Percentiles rank a stretch among this genome's conserved stretches.
Conservation (phyloP, 2,888 invertebrate species). For the Eucera pruinosa region DNA sequence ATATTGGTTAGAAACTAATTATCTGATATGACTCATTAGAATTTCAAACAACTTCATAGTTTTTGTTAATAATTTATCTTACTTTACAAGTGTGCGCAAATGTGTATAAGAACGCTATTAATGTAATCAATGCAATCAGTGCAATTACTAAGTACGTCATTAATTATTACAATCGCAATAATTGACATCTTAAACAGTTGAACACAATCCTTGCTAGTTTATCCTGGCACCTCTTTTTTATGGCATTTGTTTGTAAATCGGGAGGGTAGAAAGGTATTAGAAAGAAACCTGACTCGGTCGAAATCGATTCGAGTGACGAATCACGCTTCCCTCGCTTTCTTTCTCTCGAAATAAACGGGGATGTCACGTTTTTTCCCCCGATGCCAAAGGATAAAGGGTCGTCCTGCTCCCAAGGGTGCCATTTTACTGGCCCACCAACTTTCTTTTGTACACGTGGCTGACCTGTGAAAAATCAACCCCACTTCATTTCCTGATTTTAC, state of each 20-base stretch:
- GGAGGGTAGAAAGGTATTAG: not conserved
- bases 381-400: conserved; percentile 20
- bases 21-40: not conserved
- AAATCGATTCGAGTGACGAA: conserved; percentile 41
- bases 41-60: not conserved
- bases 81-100: too few relatives aligned
- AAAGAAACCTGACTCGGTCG: conserved; percentile 26
- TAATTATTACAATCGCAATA: not conserved
- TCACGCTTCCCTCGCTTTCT: not conserved
- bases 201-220: conserved; percentile 8
- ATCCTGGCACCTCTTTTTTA: not conserved
- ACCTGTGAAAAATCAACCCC: conserved; percentile 26
- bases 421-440: conserved; percentile 16
- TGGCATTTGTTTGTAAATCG: not conserved
- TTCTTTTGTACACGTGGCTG: conserved; percentile 34
- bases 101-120: too few relatives aligned
- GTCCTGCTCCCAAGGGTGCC: conserved; percentile 22
- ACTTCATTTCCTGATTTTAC: not conserved
- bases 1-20: too few relatives aligned
- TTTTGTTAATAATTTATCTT: too few relatives aligned
- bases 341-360: conserved; percentile 26
- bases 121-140: too few relatives aligned
- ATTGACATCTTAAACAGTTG: not conserved
- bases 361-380: conserved; percentile 1
- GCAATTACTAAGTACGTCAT: too few relatives aligned